Evolutionary conservation across 2,888 invertebrate species (phyloP), one percentile per base, ranked within the genome.

Genomic region (Drosophila colorata): DNA sequence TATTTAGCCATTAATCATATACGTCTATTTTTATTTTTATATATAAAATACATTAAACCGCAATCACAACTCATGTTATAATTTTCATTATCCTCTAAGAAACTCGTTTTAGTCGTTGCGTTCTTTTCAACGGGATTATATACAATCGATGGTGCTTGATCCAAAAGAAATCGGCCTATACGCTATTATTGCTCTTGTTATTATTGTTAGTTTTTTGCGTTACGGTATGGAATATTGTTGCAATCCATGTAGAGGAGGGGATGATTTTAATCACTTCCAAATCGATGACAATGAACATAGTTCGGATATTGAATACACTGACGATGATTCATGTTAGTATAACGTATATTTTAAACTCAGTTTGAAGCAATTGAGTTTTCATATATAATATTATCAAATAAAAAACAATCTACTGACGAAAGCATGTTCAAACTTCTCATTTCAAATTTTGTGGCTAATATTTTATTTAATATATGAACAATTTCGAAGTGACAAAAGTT

Each of bases 321-420:
- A 23, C n/a, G 51, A 33, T 18, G n/a, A 40, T 28, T 9, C 7
- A 44, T 20, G 69, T 69, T 52, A 57, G 69, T 68, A 33, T 4
- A 8, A 41, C 6, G 3, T 38, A 4, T 9, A 16, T 37, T 2
- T 37, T 0, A n/a, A 41, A 20, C 9, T 38, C 1, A 4, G 2
- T 14, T n/a, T 35, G n/a, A 35, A 25, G 25, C 7, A 25, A 25
- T 25, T 25, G 25, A 25, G 25, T 25, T 28, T n/a, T n/a, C n/a
- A n/a, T n/a, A n/a, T n/a, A n/a, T n/a, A n/a, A n/a, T n/a, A n/a
- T n/a, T n/a, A n/a, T n/a, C n/a, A n/a, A n/a, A n/a, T n/a, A n/a
- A n/a, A n/a, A n/a, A n/a, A n/a, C n/a, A n/a, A n/a, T n/a, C n/a
- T n/a, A n/a, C n/a, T n/a, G n/a, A n/a, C n/a, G n/a, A n/a, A n/a